A percentile compares a stretch with the other conserved stretches of the same genome.
phyloP scores from a whole-genome alignment of 2,113 vertebrate genomes.

The Aptenodytes forsteri region DNA sequence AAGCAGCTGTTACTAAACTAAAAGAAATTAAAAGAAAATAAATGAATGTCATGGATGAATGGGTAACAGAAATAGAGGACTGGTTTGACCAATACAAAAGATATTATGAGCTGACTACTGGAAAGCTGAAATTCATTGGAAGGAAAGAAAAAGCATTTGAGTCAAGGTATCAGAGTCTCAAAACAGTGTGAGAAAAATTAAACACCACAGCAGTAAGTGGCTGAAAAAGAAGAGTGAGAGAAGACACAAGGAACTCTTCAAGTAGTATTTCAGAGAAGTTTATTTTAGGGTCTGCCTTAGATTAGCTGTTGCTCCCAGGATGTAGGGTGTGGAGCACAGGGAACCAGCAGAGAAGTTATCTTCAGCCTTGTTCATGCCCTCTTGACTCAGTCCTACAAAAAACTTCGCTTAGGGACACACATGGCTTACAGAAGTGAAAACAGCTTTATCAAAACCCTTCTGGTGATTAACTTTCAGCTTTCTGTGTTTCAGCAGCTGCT shows the following conservation, averaged over 20 bases:
- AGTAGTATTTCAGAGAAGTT: not conserved
- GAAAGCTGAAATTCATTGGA: not conserved
- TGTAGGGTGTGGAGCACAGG: not conserved
- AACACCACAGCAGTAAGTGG: accelerated
- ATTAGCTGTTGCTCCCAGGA: not conserved
- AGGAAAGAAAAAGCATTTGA: not conserved
- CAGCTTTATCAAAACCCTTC: not conserved
- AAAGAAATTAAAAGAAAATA: not conserved
- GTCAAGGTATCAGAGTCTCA: not conserved
- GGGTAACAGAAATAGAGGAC: not conserved
- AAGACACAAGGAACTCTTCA: not conserved
- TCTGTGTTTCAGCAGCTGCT: not conserved
- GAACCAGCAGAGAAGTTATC: not conserved
- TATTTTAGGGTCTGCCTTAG: not conserved
- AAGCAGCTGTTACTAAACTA: not conserved
- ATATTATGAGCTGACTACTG: not conserved
- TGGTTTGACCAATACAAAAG: not conserved
- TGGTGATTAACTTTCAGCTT: not conserved
- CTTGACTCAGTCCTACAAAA: not conserved
- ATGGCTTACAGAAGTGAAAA: not conserved
- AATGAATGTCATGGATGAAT: not conserved
- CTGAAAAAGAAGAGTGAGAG: not conserved
- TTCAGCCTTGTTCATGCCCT: not conserved
- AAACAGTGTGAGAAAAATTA: not conserved
- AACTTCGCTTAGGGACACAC: not conserved